Evolutionary conservation across 2,888 invertebrate species (phyloP).

Genomic region (Oxystoma pomonae): DNA sequence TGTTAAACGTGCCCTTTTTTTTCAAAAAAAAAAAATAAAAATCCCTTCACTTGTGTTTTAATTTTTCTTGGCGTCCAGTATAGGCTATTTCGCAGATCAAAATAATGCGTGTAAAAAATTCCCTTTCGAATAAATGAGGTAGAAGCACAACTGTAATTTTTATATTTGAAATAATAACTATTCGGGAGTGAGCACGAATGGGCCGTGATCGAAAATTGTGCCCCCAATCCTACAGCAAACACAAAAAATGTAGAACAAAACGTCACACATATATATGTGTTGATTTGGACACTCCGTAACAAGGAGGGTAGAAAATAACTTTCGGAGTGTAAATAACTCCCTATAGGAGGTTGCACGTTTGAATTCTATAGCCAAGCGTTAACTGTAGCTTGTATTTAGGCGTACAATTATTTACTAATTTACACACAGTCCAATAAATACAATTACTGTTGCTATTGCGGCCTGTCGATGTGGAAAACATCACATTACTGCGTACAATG

Average conservation of each 20-base stretch:
- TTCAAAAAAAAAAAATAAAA: too few relatives aligned
- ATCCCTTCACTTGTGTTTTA: too few relatives aligned
- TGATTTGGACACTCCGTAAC: slow-evolving; percentile 18
- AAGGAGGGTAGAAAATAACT: slow-evolving; percentile 30
- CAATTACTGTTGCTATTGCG: slow-evolving; percentile 45
- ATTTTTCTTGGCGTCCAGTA: too few relatives aligned
- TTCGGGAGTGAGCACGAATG: neutral
- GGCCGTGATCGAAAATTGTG: neutral
- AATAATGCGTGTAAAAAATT: too few relatives aligned
- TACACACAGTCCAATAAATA: slow-evolving; percentile 47
- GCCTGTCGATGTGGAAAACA: slow-evolving; percentile 37
- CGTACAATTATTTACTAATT: slow-evolving; percentile 47
- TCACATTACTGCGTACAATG: slow-evolving; percentile 29
- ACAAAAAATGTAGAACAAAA: neutral
- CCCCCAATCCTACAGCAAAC: neutral
- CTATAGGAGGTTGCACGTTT: slow-evolving; percentile 38
- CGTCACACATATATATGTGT: slow-evolving; percentile 7
- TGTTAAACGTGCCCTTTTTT: too few relatives aligned
- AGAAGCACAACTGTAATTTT: neutral
- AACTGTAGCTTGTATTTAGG: slow-evolving; percentile 43
- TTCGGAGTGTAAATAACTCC: slow-evolving; percentile 41
- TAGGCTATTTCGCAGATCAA: too few relatives aligned
- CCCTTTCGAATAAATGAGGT: too few relatives aligned
- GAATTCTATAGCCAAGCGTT: slow-evolving; percentile 39
- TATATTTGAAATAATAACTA: neutral